Base-by-base conservation (phyloP, 64 coral and sea anemone species). In the Porites australiensis region DNA sequence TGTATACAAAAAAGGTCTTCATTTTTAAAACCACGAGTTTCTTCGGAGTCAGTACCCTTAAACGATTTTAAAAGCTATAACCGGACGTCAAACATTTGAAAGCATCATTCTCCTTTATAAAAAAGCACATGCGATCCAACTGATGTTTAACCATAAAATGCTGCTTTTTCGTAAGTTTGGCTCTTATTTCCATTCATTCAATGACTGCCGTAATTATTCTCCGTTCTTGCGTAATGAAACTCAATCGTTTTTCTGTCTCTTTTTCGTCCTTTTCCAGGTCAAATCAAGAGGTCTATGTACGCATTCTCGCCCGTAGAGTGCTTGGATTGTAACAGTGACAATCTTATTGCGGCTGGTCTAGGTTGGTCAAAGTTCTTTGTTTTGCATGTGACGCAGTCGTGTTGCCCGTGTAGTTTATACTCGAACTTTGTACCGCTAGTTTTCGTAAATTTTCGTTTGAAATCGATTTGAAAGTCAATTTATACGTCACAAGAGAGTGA, bases 211-310 rank as follows among this genome's bases (percentile, higher is more conserved):
- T 37, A 37, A 37, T 37, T 37, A 37, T 37, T 37, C 27, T 37
- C 27, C 27, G 27, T 37, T 37, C 27, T 51, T 16, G 14, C 45
- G 50, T 52, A 55, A 7, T 55, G 7, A 5, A 9, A 57, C 5
- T 57, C 54, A 84, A 67, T 50, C 15, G 6, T 5, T 64, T 86
- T 23, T 87, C 20, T 21, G 49, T 77, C 9, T 61, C 22, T 72
- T 86, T 70, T 60, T 70, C 27, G 8, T 69, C 23, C n/a, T 77
- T 63, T 73, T 63, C 12, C 44, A 99, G 98, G 98, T 82, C 91
- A 88, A 84, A 91, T 96, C 60, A 79, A 88, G 59, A 77, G 91
- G 13, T 99, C 98, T 5, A 99, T 99, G 45, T 99, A 99, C 49
- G 86, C 91, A 4, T 99, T 92, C 59, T 99, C 98, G 11, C 91